Percentiles rank a stretch among this genome's conserved stretches.
Conservation (phyloP, 1,140 invertebrate genomes). For the Pachypsylla venusta region DNA sequence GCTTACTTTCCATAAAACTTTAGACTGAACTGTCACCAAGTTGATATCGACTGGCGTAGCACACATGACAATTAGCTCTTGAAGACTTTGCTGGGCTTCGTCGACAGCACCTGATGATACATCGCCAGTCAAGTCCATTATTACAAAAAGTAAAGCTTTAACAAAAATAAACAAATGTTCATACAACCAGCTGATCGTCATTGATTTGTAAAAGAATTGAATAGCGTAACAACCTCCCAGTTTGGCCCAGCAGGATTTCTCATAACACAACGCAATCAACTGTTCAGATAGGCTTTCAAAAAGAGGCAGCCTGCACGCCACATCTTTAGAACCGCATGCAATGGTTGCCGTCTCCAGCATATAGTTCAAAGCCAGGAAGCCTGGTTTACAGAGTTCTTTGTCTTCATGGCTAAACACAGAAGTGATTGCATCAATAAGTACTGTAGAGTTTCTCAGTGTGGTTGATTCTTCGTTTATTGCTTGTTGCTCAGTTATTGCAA, state of each 20-base stretch:
- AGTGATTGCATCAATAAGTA: slow-evolving; percentile 85
- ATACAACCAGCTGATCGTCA: slow-evolving; percentile 82
- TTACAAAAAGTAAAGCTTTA: slow-evolving; percentile 88
- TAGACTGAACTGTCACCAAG: slow-evolving; percentile 52
- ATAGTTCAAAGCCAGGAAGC: slow-evolving; percentile 66
- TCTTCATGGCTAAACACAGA: slow-evolving; percentile 93
- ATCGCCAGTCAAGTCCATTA: slow-evolving; percentile 93
- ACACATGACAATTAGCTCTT: slow-evolving; percentile 75
- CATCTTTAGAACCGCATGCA: slow-evolving; percentile 74
- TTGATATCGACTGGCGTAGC: slow-evolving; percentile 38
- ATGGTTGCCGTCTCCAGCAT: slow-evolving; percentile 81
- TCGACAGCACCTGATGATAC: slow-evolving; percentile 91
- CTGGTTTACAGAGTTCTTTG: slow-evolving; percentile 88
- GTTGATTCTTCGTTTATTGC: slow-evolving; percentile 31
- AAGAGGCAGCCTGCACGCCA: slow-evolving; percentile 75
- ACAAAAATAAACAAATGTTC: slow-evolving; percentile 84
- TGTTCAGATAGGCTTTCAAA: slow-evolving; percentile 91
- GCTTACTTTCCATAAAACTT: slow-evolving; percentile 76
- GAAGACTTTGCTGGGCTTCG: slow-evolving; percentile 80
- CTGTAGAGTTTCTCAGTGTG: slow-evolving; percentile 45
- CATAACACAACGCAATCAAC: slow-evolving; percentile 90
- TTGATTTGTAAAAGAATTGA: slow-evolving; percentile 81
- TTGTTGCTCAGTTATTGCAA: slow-evolving; percentile 83
- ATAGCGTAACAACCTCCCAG: slow-evolving; percentile 91
- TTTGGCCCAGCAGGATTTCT: slow-evolving; percentile 95